A percentile compares a stretch with the other conserved stretches of the same genome.
phyloP scores from a whole-genome alignment of 2,113 vertebrate species.

The Antennarius striatus region DNA sequence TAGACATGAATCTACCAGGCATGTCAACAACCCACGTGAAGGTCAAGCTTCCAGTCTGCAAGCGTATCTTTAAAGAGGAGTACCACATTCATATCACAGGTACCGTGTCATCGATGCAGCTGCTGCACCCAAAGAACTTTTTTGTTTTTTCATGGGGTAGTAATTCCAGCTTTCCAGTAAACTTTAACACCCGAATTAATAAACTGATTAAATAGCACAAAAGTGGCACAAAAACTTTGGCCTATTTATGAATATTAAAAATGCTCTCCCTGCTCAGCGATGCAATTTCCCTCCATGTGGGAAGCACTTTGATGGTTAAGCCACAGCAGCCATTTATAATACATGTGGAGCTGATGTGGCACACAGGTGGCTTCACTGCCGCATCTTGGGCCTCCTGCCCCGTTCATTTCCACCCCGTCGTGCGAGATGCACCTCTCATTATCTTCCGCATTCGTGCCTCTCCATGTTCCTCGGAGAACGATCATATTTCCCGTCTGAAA shows the following conservation, averaged over 20 bases:
- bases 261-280: constrained; percentile 46
- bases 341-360: constrained; percentile 47
- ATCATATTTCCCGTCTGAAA: constrained; percentile 43
- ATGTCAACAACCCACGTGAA: constrained; percentile 92
- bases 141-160: too few species aligned
- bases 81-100: constrained; percentile 98
- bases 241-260: constrained; percentile 34
- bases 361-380: constrained; percentile 44
- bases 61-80: constrained; percentile 92
- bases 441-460: constrained; percentile 21
- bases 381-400: background rate
- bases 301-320: constrained; percentile 46
- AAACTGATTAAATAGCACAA: constrained; percentile 30
- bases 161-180: background rate
- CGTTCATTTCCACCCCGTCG: background rate
- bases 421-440: constrained; percentile 36
- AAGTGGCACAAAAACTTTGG: constrained; percentile 27
- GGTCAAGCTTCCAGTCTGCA: constrained; percentile 92
- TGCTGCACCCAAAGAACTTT: background rate
- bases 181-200: background rate
- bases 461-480: constrained; percentile 33
- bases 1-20: constrained; percentile 96
- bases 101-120: constrained; percentile 52
- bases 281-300: constrained; percentile 20
- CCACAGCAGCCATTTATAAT: constrained; percentile 59